Evolutionary conservation across 2,113 vertebrate species (phyloP), one percentile per base, ranked within the genome.

Genomic region (Misgurnus mizolepis): DNA sequence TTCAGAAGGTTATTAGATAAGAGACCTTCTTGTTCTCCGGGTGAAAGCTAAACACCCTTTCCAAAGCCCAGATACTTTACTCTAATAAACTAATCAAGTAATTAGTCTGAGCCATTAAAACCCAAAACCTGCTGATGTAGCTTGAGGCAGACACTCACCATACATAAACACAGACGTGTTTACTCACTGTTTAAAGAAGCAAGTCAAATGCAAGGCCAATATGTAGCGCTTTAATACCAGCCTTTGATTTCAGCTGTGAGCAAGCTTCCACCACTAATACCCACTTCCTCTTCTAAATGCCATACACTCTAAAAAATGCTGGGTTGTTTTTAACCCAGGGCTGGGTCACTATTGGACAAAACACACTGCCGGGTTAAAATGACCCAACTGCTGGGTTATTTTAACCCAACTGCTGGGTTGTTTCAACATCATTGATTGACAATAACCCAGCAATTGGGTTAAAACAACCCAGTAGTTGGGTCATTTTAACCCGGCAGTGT

Each of bases 51-150:
- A 78, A 68, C 76, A 70, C 67, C 66, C 64, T 45, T 45, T 85
- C 85, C 83, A 88, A 79, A 88, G 87, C 88, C 61, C 80, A 86
- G 73, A 68, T 65, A 83, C 90, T 90, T 84, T 87, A 85, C 69
- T 83, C 79, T 84, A 89, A 91, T 90, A 88, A 88, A 88, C 86
- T 80, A 65, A 89, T 92, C 81, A 90, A 79, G 85, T 79, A 81
- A 89, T 89, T 88, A 78, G 65, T 47, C 40, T 76, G 62, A 4
- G 39, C 65, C 78, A 76, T 84, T 87, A 86, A 78, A 82, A 83
- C 84, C 79, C 66, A 80, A 85, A 89, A 89, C 83, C 86, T 80
- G 86, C 88, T 80, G 76, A 85, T 86, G 79, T 82, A 86, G 86
- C 88, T 90, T 81, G 62, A 66, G 71, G 85, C 74, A 39, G 76